Conservation (phyloP, 1,140 invertebrate species). For the Coenobita brevimanus region DNA sequence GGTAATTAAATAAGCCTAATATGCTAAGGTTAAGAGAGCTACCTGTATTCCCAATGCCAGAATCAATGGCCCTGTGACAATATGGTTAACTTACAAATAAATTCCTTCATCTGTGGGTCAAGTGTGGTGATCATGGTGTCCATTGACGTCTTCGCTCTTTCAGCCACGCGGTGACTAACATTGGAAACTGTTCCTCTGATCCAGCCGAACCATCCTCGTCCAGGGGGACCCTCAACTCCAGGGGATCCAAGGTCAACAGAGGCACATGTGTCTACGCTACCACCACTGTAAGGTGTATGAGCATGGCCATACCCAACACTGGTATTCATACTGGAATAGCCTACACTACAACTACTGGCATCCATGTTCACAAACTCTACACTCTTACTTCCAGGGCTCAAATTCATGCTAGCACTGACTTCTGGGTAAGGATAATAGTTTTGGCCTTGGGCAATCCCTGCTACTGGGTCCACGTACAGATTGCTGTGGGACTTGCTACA, state of each 20-base stretch:
- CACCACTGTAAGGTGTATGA: constrained; percentile 34
- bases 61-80: too few relatives aligned
- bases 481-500: constrained; percentile 46
- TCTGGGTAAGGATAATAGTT: too few relatives aligned
- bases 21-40: too few relatives aligned
- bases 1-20: too few relatives aligned
- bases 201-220: constrained; percentile 74
- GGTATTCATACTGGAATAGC: not conserved
- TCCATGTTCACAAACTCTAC: not conserved
- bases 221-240: constrained; percentile 27
- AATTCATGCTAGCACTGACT: not conserved
- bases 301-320: constrained; percentile 34
- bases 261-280: constrained; percentile 51
- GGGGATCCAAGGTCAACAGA: constrained; percentile 47
- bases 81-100: constrained; percentile 81
- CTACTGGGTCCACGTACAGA: not conserved
- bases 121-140: constrained; percentile 91
- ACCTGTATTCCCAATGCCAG: too few relatives aligned
- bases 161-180: constrained; percentile 80
- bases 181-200: constrained; percentile 72
- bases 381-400: too few relatives aligned
- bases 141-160: constrained; percentile 88
- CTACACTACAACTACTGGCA: not conserved
- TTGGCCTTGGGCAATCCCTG: too few relatives aligned
- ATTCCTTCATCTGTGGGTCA: constrained; percentile 92